phyloP scores from a whole-genome alignment of 1,140 invertebrate genomes.

The Aphelenchoides avenae region DNA sequence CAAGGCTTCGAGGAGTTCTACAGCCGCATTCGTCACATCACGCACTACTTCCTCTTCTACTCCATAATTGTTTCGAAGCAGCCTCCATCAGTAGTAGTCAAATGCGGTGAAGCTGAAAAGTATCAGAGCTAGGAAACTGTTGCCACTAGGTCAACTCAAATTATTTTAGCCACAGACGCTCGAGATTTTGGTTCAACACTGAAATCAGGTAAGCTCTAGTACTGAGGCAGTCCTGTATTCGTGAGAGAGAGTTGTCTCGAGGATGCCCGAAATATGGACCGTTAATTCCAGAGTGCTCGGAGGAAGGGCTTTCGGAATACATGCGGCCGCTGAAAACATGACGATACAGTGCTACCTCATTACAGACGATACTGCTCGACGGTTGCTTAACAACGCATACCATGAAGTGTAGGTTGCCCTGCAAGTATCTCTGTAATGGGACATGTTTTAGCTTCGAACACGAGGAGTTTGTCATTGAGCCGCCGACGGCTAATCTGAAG shows the following conservation, averaged over 20 bases:
- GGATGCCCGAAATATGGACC: too few relatives aligned
- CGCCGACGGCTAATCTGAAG: slow-evolving; percentile 40
- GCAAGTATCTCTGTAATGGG: not conserved
- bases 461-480: slow-evolving; percentile 57
- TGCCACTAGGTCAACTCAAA: too few relatives aligned
- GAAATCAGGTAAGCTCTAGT: slow-evolving; percentile 46
- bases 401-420: slow-evolving; percentile 47
- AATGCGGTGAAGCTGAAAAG: slow-evolving; percentile 59
- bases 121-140: too few relatives aligned
- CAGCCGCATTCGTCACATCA: slow-evolving; percentile 43
- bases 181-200: slow-evolving; percentile 58
- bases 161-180: slow-evolving; percentile 53
- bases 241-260: not conserved
- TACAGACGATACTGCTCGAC: slow-evolving; percentile 57
- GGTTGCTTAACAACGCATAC: slow-evolving; percentile 54
- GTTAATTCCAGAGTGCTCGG: slow-evolving; percentile 52
- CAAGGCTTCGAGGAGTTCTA: slow-evolving; percentile 51
- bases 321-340: slow-evolving; percentile 40
- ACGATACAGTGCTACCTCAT: slow-evolving; percentile 55
- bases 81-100: slow-evolving; percentile 54
- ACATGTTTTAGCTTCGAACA: slow-evolving; percentile 44
- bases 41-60: slow-evolving; percentile 58
- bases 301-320: slow-evolving; percentile 52
- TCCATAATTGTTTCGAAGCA: slow-evolving; percentile 47
- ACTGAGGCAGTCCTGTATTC: not conserved